Conservation (phyloP, 2,888 invertebrate species). For the Chloromyia formosa region DNA sequence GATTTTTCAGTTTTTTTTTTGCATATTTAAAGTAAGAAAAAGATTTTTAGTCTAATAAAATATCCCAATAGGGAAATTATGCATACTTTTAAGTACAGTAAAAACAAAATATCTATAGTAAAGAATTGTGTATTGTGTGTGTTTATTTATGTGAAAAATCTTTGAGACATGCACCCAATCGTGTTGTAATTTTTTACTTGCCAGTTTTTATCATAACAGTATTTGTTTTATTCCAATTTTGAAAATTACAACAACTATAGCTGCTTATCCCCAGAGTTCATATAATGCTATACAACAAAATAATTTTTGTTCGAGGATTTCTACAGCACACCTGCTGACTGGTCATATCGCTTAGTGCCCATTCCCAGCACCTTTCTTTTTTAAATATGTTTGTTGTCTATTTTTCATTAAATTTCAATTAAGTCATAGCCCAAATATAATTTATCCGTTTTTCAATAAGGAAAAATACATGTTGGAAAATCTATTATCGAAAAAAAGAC, state of each 20-base stretch:
- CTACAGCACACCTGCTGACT: conserved; percentile 70
- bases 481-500: conserved; percentile 43
- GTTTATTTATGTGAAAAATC: conserved; percentile 33
- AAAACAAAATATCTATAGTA: neutral
- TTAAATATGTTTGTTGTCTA: neutral
- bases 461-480: neutral
- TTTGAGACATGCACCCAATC: conserved; percentile 63
- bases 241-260: conserved; percentile 55
- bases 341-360: conserved; percentile 78
- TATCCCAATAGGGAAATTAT: neutral
- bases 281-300: conserved; percentile 48
- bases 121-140: conserved; percentile 23
- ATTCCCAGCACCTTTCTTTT: conserved; percentile 66
- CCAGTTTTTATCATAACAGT: conserved; percentile 13
- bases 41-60: neutral
- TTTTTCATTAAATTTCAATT: conserved; percentile 16
- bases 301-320: conserved; percentile 61
- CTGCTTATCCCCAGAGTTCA: conserved; percentile 65
- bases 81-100: neutral
- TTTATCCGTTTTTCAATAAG: conserved; percentile 26
- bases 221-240: conserved; percentile 3
- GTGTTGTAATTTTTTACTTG: conserved; percentile 61
- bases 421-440: neutral
- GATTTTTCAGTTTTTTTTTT: conserved; percentile 27
- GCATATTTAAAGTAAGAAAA: neutral